Percentiles rank a stretch among this genome's conserved stretches.
These are phyloP conservation scores for Plectropomus leopardus DNA, from an alignment of 2,113 vertebrate genomes.

Conservation along the genomic window DNA sequence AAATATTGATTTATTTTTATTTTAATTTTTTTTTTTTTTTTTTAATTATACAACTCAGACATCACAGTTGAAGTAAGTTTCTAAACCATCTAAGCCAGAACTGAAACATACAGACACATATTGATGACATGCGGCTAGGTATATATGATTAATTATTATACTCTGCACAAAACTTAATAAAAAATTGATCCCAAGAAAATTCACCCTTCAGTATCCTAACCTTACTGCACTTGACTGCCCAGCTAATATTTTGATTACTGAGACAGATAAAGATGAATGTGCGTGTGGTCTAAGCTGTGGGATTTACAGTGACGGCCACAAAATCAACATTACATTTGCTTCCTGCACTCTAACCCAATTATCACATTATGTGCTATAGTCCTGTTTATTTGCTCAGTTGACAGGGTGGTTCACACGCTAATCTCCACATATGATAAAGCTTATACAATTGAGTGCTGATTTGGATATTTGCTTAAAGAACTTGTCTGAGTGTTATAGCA, in stretches of 20 bases:
- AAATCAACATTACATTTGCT: constrained; percentile 50
- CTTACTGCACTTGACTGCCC: constrained; percentile 22
- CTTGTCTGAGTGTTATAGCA: neutral
- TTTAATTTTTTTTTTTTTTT: too few species aligned
- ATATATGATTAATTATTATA: too few species aligned
- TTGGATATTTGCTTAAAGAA: constrained; percentile 31
- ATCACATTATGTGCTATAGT: constrained; percentile 61
- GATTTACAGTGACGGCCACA: constrained; percentile 36
- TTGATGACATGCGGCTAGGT: too few species aligned
- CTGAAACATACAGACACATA: too few species aligned
- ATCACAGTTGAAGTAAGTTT: too few species aligned
- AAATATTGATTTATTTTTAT: too few species aligned
- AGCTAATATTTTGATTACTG: constrained; percentile 28
- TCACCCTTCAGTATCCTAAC: too few species aligned
- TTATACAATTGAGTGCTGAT: constrained; percentile 1
- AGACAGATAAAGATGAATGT: constrained; percentile 16
- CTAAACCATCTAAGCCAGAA: too few species aligned
- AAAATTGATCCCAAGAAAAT: too few species aligned
- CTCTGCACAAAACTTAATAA: too few species aligned
- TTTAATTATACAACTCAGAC: too few species aligned
- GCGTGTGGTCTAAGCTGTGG: constrained; percentile 8
- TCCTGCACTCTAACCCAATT: constrained; percentile 57
- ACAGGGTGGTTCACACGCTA: constrained; percentile 33
- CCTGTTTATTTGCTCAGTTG: constrained; percentile 49
- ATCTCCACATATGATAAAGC: constrained; percentile 52